Evolutionary conservation across 2,113 vertebrate species (phyloP).

Genomic region (Hirundichthys speculiger): DNA sequence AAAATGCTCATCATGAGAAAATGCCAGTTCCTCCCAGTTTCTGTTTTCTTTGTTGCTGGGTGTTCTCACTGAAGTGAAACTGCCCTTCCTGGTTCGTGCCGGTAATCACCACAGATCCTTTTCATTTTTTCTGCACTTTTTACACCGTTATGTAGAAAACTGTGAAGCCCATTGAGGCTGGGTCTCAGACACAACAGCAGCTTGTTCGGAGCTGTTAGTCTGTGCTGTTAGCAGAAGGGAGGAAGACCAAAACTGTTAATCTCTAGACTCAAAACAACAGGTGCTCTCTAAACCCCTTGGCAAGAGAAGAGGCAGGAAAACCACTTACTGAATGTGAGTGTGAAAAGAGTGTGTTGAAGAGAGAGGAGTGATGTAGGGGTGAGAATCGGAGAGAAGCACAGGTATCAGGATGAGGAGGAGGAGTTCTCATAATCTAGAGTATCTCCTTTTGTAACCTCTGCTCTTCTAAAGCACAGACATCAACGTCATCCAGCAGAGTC

Average conservation of each 20-base stretch:
- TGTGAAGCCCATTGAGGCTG: slow-evolving; percentile 1
- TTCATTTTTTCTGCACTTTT: slow-evolving; percentile 2
- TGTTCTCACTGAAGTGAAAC: neutral
- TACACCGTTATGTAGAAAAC: slow-evolving; percentile 9
- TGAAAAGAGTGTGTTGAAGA: slow-evolving; percentile 1
- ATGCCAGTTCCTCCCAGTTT: neutral
- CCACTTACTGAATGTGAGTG: neutral
- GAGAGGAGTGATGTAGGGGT: no score
- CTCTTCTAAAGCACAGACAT: no score
- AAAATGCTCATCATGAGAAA: neutral
- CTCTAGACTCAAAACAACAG: slow-evolving; percentile 50
- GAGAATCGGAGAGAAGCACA: neutral
- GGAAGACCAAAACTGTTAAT: slow-evolving; percentile 39
- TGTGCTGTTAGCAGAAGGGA: slow-evolving; percentile 12
- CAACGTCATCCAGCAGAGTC: slow-evolving; percentile 11
- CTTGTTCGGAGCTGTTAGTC: slow-evolving; percentile 1
- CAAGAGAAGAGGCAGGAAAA: slow-evolving; percentile 13
- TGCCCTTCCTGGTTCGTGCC: neutral
- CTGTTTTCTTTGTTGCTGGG: neutral
- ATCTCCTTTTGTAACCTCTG: no score
- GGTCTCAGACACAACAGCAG: slow-evolving; percentile 36
- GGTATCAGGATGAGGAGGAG: no score
- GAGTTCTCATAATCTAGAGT: no score
- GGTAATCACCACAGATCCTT: slow-evolving; percentile 15
- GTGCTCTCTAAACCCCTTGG: slow-evolving; percentile 9